phyloP scores from a whole-genome alignment of 2,113 vertebrate genomes.

The Rutilus rutilus region DNA sequence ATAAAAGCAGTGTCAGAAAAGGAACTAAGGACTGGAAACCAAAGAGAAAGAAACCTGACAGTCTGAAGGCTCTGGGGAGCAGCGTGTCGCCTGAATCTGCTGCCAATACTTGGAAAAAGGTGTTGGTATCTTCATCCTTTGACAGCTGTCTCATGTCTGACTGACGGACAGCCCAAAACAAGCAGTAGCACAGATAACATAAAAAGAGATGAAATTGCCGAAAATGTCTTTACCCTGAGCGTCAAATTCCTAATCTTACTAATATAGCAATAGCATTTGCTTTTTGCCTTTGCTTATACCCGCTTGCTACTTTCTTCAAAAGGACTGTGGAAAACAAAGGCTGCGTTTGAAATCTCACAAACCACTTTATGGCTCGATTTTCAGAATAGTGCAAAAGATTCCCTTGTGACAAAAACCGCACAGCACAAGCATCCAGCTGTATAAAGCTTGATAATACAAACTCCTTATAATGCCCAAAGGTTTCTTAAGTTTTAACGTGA shows the following conservation, averaged over 20 bases:
- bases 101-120: constrained; percentile 33
- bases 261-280: constrained; percentile 14
- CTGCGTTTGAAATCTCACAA: not conserved
- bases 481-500: not conserved
- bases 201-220: constrained; percentile 20
- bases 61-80: constrained; percentile 31
- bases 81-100: constrained; percentile 29
- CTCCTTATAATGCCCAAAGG: not conserved
- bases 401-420: not conserved
- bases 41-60: constrained; percentile 42
- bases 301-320: constrained; percentile 21
- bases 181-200: constrained; percentile 19
- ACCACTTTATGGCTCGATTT: not conserved
- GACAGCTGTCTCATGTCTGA: constrained; percentile 50
- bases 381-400: not conserved
- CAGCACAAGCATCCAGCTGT: constrained; percentile 4
- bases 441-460: not conserved
- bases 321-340: constrained; percentile 4
- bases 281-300: constrained; percentile 4
- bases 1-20: constrained; percentile 22
- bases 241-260: constrained; percentile 18
- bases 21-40: constrained; percentile 27
- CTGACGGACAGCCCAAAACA: constrained; percentile 39
- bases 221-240: constrained; percentile 14
- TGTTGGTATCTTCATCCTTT: constrained; percentile 35